Evolutionary conservation across 2,888 invertebrate genomes (phyloP).

Genomic region (Apodemia hepburni): DNA sequence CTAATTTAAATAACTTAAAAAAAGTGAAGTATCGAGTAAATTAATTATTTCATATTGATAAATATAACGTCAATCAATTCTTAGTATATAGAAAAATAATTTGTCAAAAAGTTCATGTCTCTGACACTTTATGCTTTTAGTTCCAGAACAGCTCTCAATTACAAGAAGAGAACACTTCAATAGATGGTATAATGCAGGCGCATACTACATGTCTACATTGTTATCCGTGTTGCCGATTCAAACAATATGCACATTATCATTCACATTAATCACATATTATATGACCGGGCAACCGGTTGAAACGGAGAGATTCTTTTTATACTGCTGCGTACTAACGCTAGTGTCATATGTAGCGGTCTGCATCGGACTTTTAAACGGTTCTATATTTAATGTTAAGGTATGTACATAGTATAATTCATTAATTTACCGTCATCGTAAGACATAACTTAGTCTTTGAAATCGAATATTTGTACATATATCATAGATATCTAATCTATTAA

Average conservation of each 20-base stretch:
- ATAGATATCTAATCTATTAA: no score
- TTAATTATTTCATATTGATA: no score
- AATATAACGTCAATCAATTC: no score
- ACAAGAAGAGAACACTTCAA: conserved; percentile 92
- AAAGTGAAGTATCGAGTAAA: no score
- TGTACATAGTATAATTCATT: conserved; percentile 10
- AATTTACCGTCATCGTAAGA: background rate
- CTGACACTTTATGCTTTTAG: conserved; percentile 60
- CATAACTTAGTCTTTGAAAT: no score
- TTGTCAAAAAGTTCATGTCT: no score
- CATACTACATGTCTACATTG: conserved; percentile 90
- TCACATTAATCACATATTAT: conserved; percentile 89
- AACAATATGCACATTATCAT: conserved; percentile 86
- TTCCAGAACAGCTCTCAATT: conserved; percentile 91
- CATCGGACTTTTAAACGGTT: conserved; percentile 92
- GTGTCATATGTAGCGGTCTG: conserved; percentile 93
- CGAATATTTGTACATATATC: no score
- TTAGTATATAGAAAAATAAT: no score
- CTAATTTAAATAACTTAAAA: no score
- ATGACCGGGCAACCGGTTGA: conserved; percentile 94
- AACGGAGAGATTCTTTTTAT: conserved; percentile 84
- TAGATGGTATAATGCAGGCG: conserved; percentile 92
- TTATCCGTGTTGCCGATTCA: conserved; percentile 91
- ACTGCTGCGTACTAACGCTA: conserved; percentile 85
- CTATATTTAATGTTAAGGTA: conserved; percentile 89